Evolutionary conservation across 2,113 vertebrate genomes (phyloP).

Genomic region (Heterotilapia buettikoferi): DNA sequence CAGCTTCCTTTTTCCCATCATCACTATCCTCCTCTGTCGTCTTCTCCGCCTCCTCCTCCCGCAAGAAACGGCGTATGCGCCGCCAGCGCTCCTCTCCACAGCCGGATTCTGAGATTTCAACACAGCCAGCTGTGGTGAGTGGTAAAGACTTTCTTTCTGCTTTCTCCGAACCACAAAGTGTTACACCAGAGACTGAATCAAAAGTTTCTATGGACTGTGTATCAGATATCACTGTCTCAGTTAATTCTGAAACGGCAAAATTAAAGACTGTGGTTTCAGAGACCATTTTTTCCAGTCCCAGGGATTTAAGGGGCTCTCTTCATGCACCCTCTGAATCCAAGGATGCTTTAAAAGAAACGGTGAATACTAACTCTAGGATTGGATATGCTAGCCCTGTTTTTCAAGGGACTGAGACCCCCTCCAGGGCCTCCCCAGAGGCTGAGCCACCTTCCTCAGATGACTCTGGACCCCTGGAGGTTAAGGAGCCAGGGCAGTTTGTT

Average conservation of each 20-base stretch:
- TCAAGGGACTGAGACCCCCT: neutral
- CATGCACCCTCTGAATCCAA: neutral
- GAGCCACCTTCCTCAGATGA: neutral
- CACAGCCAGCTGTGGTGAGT: neutral
- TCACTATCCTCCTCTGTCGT: neutral
- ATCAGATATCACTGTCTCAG: neutral
- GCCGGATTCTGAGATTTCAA: neutral
- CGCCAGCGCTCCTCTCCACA: neutral
- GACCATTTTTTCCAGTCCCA: neutral
- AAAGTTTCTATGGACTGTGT: neutral
- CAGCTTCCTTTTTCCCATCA: neutral
- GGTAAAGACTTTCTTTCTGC: neutral
- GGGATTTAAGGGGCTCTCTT: neutral
- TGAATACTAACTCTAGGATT: neutral
- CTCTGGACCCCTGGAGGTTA: neutral
- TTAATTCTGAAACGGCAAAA: neutral
- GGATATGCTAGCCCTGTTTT: neutral
- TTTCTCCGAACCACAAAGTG: neutral
- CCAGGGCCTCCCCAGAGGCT: neutral
- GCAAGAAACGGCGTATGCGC: neutral
- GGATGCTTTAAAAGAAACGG: neutral
- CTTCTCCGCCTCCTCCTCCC: accelerated
- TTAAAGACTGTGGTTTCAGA: neutral
- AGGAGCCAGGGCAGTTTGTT: neutral
- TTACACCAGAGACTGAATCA: neutral